Conservation (phyloP, 2,113 vertebrate species). For the Thunnus maccoyii region DNA sequence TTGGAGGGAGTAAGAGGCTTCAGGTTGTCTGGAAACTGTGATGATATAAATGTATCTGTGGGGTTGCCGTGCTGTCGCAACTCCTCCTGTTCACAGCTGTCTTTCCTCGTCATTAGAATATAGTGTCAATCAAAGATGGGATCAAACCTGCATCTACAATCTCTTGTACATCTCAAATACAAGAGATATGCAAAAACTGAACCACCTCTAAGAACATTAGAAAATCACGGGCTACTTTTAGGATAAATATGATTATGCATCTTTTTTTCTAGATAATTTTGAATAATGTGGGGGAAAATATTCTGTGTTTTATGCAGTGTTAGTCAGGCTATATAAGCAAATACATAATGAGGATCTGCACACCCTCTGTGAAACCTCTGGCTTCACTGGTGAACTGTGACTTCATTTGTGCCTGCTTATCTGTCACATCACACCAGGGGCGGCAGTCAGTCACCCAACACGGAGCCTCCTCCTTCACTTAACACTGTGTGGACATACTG, state of each 20-base stretch:
- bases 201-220: too few relatives aligned
- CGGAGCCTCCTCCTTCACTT: slow-evolving; percentile 6
- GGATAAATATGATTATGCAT: too few relatives aligned
- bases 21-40: slow-evolving; percentile 42
- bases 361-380: background rate
- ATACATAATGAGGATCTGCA: too few relatives aligned
- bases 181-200: background rate
- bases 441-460: slow-evolving; percentile 5
- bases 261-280: too few relatives aligned
- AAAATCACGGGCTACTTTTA: too few relatives aligned
- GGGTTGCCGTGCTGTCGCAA: background rate
- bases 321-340: background rate
- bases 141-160: background rate
- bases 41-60: slow-evolving; percentile 9
- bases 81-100: background rate
- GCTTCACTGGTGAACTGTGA: slow-evolving; percentile 1
- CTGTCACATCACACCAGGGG: slow-evolving; percentile 18
- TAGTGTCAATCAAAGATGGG: too few relatives aligned
- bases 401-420: background rate
- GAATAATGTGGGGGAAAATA: too few relatives aligned
- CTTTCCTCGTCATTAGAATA: background rate
- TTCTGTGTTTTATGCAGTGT: too few relatives aligned
- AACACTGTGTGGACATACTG: background rate
- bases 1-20: slow-evolving; percentile 8
- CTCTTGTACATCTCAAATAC: background rate